phyloP scores from a whole-genome alignment of 2,888 invertebrate genomes.

The Drosophila subquinaria region DNA sequence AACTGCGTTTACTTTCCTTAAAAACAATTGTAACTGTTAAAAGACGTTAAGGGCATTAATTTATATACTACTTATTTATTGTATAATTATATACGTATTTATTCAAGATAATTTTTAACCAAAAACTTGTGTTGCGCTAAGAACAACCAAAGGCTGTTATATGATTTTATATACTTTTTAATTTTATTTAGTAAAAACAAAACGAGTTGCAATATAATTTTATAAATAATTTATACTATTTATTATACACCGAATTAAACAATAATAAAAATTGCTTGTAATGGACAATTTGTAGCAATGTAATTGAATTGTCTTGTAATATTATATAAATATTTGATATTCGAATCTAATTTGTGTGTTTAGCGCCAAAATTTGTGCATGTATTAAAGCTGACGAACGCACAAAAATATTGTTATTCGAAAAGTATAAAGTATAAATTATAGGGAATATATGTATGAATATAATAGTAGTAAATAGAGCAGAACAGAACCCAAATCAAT shows the following conservation, averaged over 20 bases:
- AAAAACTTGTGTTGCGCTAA: slow-evolving; percentile 58
- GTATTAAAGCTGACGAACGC: slow-evolving; percentile 53
- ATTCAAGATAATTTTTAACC: slow-evolving; percentile 51
- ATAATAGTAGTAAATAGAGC: slow-evolving; percentile 28
- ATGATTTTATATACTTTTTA: slow-evolving; percentile 60
- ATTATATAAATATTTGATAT: slow-evolving; percentile 40
- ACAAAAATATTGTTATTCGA: slow-evolving; percentile 52
- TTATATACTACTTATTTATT: slow-evolving; percentile 30
- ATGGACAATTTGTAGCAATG: slow-evolving; percentile 64
- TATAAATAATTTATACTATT: slow-evolving; percentile 62
- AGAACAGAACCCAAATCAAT: slow-evolving; percentile 44
- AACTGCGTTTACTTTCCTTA: slow-evolving; percentile 32
- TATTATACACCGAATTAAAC: slow-evolving; percentile 58
- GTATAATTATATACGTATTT: slow-evolving; percentile 36
- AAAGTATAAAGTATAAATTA: slow-evolving; percentile 6
- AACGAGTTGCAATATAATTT: slow-evolving; percentile 70
- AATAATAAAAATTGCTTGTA: slow-evolving; percentile 51
- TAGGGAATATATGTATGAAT: slow-evolving; percentile 26
- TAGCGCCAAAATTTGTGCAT: slow-evolving; percentile 49
- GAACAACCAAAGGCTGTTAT: slow-evolving; percentile 72
- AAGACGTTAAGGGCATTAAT: slow-evolving; percentile 57
- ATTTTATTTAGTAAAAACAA: slow-evolving; percentile 35
- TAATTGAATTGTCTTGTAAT: slow-evolving; percentile 46
- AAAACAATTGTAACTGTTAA: slow-evolving; percentile 40
- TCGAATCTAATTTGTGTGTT: slow-evolving; percentile 29